A percentile compares a stretch with the other conserved stretches of the same genome.
Conservation (phyloP, 2,797 vertebrate species). For the Arnoldichthys spilopterus region DNA sequence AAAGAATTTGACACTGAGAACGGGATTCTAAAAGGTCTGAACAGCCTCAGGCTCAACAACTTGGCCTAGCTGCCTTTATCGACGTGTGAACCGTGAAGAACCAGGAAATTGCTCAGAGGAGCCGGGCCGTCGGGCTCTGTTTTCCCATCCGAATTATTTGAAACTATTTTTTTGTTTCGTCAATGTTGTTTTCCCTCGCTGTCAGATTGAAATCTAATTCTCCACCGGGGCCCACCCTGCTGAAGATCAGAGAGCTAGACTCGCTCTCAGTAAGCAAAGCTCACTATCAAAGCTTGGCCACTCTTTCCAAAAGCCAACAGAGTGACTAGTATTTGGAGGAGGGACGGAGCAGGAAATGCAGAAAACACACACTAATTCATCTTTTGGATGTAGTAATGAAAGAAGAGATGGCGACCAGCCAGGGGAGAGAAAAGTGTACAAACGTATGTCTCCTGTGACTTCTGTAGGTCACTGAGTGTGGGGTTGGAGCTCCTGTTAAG, state of each 20-base stretch:
- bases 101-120: slow-evolving; percentile 73
- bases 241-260: slow-evolving; percentile 69
- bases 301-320: slow-evolving; percentile 24
- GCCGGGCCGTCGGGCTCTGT: slow-evolving; percentile 63
- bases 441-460: not conserved
- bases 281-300: slow-evolving; percentile 48
- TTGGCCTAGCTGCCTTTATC: not conserved
- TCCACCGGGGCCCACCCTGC: slow-evolving; percentile 64
- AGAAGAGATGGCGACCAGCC: slow-evolving; percentile 54
- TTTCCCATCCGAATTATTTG: slow-evolving; percentile 71
- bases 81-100: not conserved
- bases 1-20: not conserved
- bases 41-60: not conserved
- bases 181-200: slow-evolving; percentile 70
- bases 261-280: slow-evolving; percentile 68
- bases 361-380: slow-evolving; percentile 72
- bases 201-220: slow-evolving; percentile 68
- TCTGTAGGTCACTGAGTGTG: slow-evolving; percentile 7
- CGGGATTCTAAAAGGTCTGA: not conserved
- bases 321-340: slow-evolving; percentile 26
- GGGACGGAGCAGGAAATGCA: slow-evolving; percentile 69
- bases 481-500: slow-evolving; percentile 22
- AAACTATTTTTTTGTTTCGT: slow-evolving; percentile 55
- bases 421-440: slow-evolving; percentile 20
- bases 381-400: slow-evolving; percentile 66